A percentile compares a stretch with the other conserved stretches of the same genome.
Evolutionary conservation across 2,113 vertebrate species (phyloP).

Genomic region (Dasypus novemcinctus): DNA sequence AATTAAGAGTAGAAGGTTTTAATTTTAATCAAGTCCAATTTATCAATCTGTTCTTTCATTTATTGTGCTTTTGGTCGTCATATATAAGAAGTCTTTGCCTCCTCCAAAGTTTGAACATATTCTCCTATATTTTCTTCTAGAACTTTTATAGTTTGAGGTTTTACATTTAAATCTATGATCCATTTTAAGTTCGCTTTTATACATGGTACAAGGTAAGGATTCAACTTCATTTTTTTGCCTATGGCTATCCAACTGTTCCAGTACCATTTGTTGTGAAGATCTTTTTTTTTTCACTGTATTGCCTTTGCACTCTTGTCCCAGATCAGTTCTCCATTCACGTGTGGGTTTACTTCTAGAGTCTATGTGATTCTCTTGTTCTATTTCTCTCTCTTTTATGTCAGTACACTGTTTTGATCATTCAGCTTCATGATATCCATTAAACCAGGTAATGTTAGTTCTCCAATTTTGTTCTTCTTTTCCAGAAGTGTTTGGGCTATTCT

Average conservation of each 20-base stretch:
- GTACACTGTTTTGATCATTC: background rate
- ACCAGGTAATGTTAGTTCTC: background rate
- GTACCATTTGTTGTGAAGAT: background rate
- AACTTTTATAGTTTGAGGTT: background rate
- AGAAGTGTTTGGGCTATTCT: background rate
- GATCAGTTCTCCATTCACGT: background rate
- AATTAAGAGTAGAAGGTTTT: background rate
- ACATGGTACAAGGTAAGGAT: background rate
- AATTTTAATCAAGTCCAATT: background rate
- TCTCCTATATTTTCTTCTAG: background rate
- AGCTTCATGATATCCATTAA: background rate
- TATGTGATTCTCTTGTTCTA: background rate
- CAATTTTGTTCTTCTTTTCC: background rate
- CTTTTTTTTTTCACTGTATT: background rate
- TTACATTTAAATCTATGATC: background rate
- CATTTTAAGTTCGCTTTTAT: background rate
- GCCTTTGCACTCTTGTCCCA: background rate
- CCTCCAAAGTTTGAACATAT: background rate
- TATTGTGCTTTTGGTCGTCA: background rate
- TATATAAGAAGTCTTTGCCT: background rate
- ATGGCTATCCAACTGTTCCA: background rate
- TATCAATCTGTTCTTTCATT: background rate
- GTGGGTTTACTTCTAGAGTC: background rate
- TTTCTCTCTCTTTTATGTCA: background rate
- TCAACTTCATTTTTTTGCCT: background rate